phyloP scores from a whole-genome alignment of 1,140 invertebrate genomes.

The Orchesella cincta region DNA sequence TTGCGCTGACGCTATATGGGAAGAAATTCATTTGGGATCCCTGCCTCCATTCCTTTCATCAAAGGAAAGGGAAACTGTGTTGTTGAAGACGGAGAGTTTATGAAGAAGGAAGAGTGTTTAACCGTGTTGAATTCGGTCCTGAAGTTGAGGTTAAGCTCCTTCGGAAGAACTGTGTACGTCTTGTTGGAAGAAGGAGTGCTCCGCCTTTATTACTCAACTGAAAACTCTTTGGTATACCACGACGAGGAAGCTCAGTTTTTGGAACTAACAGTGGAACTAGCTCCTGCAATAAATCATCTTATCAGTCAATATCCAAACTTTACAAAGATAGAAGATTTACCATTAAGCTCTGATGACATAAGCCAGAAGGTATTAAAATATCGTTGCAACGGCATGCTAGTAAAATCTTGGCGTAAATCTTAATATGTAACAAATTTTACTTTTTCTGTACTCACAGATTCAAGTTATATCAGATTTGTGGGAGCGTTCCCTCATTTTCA shows the following conservation, averaged over 20 bases:
- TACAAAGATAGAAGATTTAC: slow-evolving; percentile 70
- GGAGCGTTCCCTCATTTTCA: slow-evolving; percentile 70
- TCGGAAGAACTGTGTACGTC: slow-evolving; percentile 57
- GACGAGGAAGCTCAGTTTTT: slow-evolving; percentile 76
- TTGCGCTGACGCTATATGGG: slow-evolving; percentile 80
- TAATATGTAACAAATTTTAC: too few relatives aligned
- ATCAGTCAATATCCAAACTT: slow-evolving; percentile 76
- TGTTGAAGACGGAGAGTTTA: slow-evolving; percentile 44
- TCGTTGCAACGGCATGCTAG: too few relatives aligned
- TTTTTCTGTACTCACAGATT: too few relatives aligned
- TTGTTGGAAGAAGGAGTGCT: slow-evolving; percentile 69
- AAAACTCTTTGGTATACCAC: slow-evolving; percentile 82
- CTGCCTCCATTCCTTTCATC: slow-evolving; percentile 75
- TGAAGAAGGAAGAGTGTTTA: slow-evolving; percentile 43
- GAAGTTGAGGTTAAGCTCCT: slow-evolving; percentile 46
- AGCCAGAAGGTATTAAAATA: too few relatives aligned
- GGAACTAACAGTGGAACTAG: slow-evolving; percentile 68
- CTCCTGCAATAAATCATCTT: slow-evolving; percentile 70
- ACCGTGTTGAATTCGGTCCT: slow-evolving; percentile 42
- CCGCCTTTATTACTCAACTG: slow-evolving; percentile 74
- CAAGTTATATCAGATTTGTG: slow-evolving; percentile 67
- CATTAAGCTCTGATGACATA: slow-evolving; percentile 56
- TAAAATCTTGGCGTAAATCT: too few relatives aligned
- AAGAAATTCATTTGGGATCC: slow-evolving; percentile 82
- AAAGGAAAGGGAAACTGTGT: slow-evolving; percentile 38